Conservation (phyloP, 2,888 invertebrate genomes). For the Trachelus tabidus region DNA sequence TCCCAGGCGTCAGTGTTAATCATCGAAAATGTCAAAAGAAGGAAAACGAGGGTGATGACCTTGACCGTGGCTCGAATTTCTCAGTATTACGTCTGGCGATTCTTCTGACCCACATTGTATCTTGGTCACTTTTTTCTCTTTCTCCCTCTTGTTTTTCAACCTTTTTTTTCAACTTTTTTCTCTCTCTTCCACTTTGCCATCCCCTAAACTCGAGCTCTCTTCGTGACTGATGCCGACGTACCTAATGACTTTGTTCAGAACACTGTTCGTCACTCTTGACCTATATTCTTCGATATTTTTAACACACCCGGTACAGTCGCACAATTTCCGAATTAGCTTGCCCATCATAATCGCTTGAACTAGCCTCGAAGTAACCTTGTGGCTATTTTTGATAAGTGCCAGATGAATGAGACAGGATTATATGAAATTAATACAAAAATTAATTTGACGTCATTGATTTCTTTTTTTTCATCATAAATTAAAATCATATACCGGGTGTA, state of each 20-base stretch:
- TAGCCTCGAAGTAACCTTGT: neutral
- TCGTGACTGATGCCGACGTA: slow-evolving; percentile 4
- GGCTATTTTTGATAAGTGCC: neutral
- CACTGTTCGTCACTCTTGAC: neutral
- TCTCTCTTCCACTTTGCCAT: neutral
- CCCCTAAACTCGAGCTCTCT: slow-evolving; percentile 10
- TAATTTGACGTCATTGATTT: neutral
- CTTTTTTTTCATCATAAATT: neutral
- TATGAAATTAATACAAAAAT: neutral
- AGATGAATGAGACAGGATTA: neutral
- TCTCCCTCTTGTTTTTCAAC: neutral
- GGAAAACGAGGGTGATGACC: slow-evolving; percentile 6
- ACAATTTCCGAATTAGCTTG: neutral
- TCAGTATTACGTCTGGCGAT: slow-evolving; percentile 13
- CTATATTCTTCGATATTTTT: neutral
- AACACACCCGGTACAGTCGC: neutral
- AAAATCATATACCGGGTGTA: neutral
- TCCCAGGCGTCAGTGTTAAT: neutral
- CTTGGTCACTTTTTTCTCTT: neutral
- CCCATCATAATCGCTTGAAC: neutral
- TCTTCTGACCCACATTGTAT: slow-evolving; percentile 13
- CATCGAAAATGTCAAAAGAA: slow-evolving; percentile 4
- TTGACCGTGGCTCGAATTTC: slow-evolving; percentile 17
- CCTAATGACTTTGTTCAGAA: neutral
- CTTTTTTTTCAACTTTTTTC: slow-evolving; percentile 1